Base-by-base conservation (phyloP, 2,797 vertebrate species). In the Nyctalus aviator region DNA sequence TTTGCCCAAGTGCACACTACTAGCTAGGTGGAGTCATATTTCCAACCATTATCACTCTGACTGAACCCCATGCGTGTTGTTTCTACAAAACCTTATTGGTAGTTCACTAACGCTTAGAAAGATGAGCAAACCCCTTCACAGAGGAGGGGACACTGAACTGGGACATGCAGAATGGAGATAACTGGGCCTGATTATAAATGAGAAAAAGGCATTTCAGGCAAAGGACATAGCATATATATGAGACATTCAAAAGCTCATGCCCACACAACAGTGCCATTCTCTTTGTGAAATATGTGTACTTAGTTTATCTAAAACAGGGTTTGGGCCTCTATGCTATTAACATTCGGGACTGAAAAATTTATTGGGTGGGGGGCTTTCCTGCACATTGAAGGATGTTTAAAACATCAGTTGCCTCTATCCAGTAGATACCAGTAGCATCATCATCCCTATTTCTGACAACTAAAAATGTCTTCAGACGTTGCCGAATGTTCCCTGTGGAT, bases 381-480 rank as follows among this genome's bases (percentile, higher is more conserved):
- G 18, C 66, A 32, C 25, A 77, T 2, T 30, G 62, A 72, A 78
- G 32, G 20, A 15, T 62, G 57, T 78, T 57, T 53, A 75, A n/a
- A 79, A 53, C 8, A 95, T 84, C 30, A 13, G 3, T 53, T 18
- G 41, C 25, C 41, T 92, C 20, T 41, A 17, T 27, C n/a, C 3
- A 30, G 76, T 68, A 73, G 32, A 62, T 86, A 25, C 12, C 10
- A 25, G 27, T 50, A 84, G 9, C 27, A 78, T 15, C 37, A 62
- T 23, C 7, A 73, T 30, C 30, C 64, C 14, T 68, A 89, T 30
- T 71, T 32, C 20, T 37, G 11, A 93, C 68, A 94, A 84, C 3
- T 0, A 71, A 92, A 94, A 72, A 50, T 87, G n/a, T 91, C 68
- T 91, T 73, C 68, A 37, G 13, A 76, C 18, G 50, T 64, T 95